These are phyloP conservation scores for Myiothlypis coronata DNA, from an alignment of 2,797 vertebrate species.

Conservation along the genomic window DNA sequence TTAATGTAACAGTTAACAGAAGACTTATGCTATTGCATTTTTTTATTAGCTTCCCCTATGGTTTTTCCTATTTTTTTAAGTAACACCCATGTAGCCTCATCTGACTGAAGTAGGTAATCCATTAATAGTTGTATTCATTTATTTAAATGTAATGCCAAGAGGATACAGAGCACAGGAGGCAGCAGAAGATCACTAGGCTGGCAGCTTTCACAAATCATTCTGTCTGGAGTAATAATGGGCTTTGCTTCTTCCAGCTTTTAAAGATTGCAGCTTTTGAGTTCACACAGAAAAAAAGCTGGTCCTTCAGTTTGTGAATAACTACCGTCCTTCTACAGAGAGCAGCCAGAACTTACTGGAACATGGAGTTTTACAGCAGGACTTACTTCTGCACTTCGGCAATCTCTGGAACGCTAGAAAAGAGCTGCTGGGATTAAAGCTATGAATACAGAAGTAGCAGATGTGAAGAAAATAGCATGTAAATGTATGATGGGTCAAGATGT, in stretches of 20 bases:
- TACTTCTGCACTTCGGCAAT: background rate
- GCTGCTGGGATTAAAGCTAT: background rate
- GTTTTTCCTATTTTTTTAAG: background rate
- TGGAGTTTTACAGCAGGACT: background rate
- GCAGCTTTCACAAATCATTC: background rate
- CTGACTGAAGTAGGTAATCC: background rate
- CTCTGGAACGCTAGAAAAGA: background rate
- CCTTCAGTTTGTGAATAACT: background rate
- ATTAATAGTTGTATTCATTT: background rate
- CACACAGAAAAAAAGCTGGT: background rate
- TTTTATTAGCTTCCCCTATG: background rate
- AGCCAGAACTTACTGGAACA: background rate
- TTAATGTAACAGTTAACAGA: background rate
- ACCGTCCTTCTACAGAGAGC: background rate
- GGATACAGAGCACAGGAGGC: background rate
- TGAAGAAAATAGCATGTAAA: conserved; percentile 34
- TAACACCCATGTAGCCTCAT: background rate
- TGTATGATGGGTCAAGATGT: background rate
- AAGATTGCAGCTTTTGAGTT: background rate
- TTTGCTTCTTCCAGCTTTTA: background rate
- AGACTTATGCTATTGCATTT: background rate
- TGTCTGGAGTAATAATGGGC: background rate
- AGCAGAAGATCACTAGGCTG: background rate
- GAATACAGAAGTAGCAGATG: background rate
- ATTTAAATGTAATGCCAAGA: background rate